Percentiles rank a stretch among this genome's conserved stretches.
phyloP scores from a whole-genome alignment of 1,140 invertebrate species.

The Eriocheir sinensis region DNA sequence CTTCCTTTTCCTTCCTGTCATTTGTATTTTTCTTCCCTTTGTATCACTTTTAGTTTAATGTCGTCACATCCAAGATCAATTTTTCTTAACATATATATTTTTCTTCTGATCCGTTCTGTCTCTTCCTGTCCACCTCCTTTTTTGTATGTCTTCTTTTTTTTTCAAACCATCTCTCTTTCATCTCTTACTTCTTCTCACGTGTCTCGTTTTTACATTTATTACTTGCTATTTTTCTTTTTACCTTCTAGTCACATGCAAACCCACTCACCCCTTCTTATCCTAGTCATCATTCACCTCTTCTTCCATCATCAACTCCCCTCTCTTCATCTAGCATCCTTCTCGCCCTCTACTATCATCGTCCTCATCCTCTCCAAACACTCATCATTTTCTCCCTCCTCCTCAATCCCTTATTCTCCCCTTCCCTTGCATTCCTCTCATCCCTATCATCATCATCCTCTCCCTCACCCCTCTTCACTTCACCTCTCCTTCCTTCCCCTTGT shows the following conservation, averaged over 20 bases:
- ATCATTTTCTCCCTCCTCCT: too few relatives aligned
- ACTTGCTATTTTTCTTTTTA: too few relatives aligned
- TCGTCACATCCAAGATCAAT: not conserved
- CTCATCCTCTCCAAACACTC: too few relatives aligned
- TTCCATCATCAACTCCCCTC: too few relatives aligned
- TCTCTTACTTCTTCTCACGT: not conserved
- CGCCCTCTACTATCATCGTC: too few relatives aligned
- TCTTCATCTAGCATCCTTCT: too few relatives aligned
- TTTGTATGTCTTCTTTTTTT: not conserved
- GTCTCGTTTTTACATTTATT: not conserved
- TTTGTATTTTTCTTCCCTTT: not conserved
- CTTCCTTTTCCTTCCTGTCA: not conserved
- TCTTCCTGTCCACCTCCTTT: not conserved
- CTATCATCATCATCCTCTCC: not conserved
- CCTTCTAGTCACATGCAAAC: too few relatives aligned
- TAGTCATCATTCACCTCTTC: too few relatives aligned
- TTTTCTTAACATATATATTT: not conserved
- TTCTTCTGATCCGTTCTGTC: not conserved
- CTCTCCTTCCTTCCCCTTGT: not conserved
- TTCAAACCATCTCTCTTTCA: not conserved
- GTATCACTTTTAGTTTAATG: not conserved
- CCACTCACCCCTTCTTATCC: not conserved
- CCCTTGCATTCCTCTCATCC: not conserved
- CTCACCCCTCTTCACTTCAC: not conserved
- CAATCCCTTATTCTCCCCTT: not conserved